These are phyloP conservation scores for Tragelaphus oryx DNA, from an alignment of 2,797 vertebrate genomes.

Conservation along the genomic window DNA sequence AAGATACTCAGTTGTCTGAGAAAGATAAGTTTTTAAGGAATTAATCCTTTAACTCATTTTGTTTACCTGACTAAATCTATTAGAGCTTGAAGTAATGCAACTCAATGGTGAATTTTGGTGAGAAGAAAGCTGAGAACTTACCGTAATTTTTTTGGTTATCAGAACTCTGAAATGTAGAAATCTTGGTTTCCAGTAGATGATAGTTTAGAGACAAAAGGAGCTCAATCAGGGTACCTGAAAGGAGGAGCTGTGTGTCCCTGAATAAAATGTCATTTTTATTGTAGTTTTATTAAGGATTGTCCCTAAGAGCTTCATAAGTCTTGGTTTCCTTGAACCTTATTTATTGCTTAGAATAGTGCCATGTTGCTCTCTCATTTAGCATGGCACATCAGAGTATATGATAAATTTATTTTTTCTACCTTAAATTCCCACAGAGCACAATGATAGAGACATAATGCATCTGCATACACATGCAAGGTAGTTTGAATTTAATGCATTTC, in stretches of 20 bases:
- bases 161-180: background rate
- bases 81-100: background rate
- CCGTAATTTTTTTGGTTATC: background rate
- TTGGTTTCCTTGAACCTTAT: slow-evolving; percentile 31
- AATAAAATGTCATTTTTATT: slow-evolving; percentile 26
- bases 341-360: slow-evolving; percentile 41
- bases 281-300: background rate
- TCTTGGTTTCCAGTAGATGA: background rate
- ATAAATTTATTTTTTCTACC: slow-evolving; percentile 48
- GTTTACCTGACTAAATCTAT: background rate
- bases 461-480: slow-evolving; percentile 65
- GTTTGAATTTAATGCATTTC: slow-evolving; percentile 76
- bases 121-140: background rate
- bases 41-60: background rate
- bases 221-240: background rate
- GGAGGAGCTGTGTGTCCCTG: background rate
- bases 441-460: slow-evolving; percentile 71
- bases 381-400: slow-evolving; percentile 23
- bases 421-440: slow-evolving; percentile 58
- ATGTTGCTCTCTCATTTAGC: slow-evolving; percentile 19
- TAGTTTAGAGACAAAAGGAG: slow-evolving; percentile 13
- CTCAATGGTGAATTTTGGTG: background rate
- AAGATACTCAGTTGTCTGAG: background rate
- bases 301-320: slow-evolving; percentile 37
- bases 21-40: background rate